Percentiles rank a stretch among this genome's conserved stretches.
Evolutionary conservation across 1,140 invertebrate species (phyloP).

Genomic region (Caenorhabditis elegans): WBcel235 BX284606.5:12264501-12265000

Average conservation of each 20-base stretch:
- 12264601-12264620: constrained; percentile 52
- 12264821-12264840: constrained; percentile 44
- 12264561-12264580: constrained; percentile 56
- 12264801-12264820: constrained; percentile 39
- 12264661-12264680: constrained; percentile 61
- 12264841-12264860: constrained; percentile 40
- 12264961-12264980: constrained; percentile 65
- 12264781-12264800: constrained; percentile 46
- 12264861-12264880: constrained; percentile 47
- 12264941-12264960: constrained; percentile 47
- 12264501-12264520: constrained; percentile 63
- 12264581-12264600: constrained; percentile 52
- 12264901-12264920: constrained; percentile 55
- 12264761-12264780: constrained; percentile 60
- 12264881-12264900: constrained; percentile 41
- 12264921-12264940: constrained; percentile 61
- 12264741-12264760: constrained; percentile 58
- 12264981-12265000: constrained; percentile 60
- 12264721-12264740: constrained; percentile 44
- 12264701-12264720: constrained; percentile 61
- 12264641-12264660: constrained; percentile 40
- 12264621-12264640: constrained; percentile 43
- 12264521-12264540: constrained; percentile 62
- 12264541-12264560: constrained; percentile 52
- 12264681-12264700: constrained; percentile 51